Base-by-base conservation (phyloP, 2,888 invertebrate species). In the Allacma fusca region DNA sequence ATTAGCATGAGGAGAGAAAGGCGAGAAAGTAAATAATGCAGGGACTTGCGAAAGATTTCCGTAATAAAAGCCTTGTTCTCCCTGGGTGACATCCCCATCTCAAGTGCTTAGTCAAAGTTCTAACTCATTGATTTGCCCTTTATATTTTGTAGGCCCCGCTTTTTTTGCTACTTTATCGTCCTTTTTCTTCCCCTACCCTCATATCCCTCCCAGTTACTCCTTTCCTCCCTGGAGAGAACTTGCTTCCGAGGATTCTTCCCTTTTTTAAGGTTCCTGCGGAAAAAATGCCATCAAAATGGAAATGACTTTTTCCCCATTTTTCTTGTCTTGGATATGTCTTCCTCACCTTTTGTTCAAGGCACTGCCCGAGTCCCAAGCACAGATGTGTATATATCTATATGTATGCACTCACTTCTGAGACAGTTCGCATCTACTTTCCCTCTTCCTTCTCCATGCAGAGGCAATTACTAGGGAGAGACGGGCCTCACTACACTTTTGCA, bases 201-300 rank as follows among this genome's bases (percentile, higher is more conserved):
- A 9, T 7, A 34, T 34, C 4, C 34, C 34, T 34, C 4, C 5
- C 34, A 34, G 34, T 34, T 34, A 34, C 34, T 34, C 5, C 5
- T 7, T 34, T 34, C 9, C 9, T 34, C 34, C 34, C 34, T 34
- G 5, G 34, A 34, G 34, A 34, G 34, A 34, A 34, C 34, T 34
- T 34, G 4, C 34, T 34, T 34, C 34, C 34, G 34, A 4, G 34
- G 34, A 34, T 34, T 34, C 34, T 34, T 34, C 34, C 34, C 34
- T 34, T 34, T 34, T 34, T 34, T 2, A 50, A n/a, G 50, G 50
- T 19, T 19, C n/a, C 19, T 62, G 2, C 13, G 24, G 26, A 23
- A 13, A 62, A 62, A 62, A 62, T 62, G 62, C 62, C 24, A 62
- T 62, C 13, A 62, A 62, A 62, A 62, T 62, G 62, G 62, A 62